Evolutionary conservation across 2,113 vertebrate genomes (phyloP).

Genomic region (Sinocyclocheilus rhinocerous): DNA sequence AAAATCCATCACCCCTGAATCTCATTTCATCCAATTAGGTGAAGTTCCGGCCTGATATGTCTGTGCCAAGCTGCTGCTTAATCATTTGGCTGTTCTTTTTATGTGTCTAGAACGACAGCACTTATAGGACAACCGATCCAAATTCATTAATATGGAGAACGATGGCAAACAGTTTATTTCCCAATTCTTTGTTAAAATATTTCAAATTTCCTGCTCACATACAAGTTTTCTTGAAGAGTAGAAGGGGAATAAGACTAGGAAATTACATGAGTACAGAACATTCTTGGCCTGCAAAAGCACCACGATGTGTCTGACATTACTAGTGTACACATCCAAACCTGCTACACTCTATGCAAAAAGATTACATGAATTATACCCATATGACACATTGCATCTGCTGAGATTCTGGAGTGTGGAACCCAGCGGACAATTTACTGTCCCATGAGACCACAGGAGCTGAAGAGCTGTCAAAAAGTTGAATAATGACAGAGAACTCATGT

Average conservation of each 20-base stretch:
- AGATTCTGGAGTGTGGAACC: neutral
- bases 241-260: neutral
- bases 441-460: neutral
- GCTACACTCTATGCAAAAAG: neutral
- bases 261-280: neutral
- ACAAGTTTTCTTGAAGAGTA: neutral
- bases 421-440: neutral
- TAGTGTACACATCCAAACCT: neutral
- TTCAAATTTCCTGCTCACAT: neutral
- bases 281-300: neutral
- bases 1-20: constrained; percentile 70
- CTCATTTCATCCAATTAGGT: constrained; percentile 70
- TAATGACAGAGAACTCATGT: neutral
- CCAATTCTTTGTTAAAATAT: neutral
- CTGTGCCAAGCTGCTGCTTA: constrained; percentile 48
- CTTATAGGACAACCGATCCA: neutral
- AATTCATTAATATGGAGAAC: constrained; percentile 11
- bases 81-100: constrained; percentile 49
- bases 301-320: neutral
- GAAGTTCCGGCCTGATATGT: constrained; percentile 61
- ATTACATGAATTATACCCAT: neutral
- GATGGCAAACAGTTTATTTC: constrained; percentile 8
- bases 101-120: constrained; percentile 32
- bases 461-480: neutral
- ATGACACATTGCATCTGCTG: neutral